Base-by-base conservation (phyloP, 2,797 vertebrate species). In the Balearica regulorum region DNA sequence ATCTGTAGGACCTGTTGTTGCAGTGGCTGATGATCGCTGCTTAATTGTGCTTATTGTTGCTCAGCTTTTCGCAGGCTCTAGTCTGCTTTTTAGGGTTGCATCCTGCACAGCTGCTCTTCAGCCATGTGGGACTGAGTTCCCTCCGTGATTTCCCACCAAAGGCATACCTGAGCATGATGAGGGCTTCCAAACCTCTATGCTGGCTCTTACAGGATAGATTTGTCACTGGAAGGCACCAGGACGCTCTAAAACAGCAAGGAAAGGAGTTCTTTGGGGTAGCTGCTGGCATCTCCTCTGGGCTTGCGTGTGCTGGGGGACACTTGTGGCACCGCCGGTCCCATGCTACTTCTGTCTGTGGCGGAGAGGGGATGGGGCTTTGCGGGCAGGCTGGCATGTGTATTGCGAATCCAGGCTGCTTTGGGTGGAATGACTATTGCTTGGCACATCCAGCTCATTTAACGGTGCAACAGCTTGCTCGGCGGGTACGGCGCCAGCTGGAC, bases 151-250 rank as follows among this genome's bases (percentile, higher is more conserved):
- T 22, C 31, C 20, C 29, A 53, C 18, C 22, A 61, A n/a, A 72
- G 24, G 16, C 1, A 0, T 44, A 13, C 16, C 35, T 49, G 58
- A 48, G n/a, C 33, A 13, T 0, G 0, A 58, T 0, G 11, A 72
- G 19, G 31, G 19, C 58, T 79, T 90, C 28, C 10, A 37, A 62
- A 31, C 49, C n/a, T 70, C 57, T 60, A 0, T n/a, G 16, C 19
- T 94, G 58, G 19, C n/a, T 78, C 29, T 83, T 39, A 29, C 0
- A 2, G 60, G 11, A 24, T 13, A 51, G 29, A 43, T 73, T 41
- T 16, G 31, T 78, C 61, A 14, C 39, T 43, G n/a, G 24, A 43
- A 70, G 25, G 39, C 33, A 55, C 39, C 1, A 3, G 20, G 13
- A 31, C 88, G 51, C 29, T 89, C 64, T 51, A 31, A 70, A 92